These are phyloP conservation scores for Marisa cornuarietis DNA, from an alignment of 1,140 invertebrate species.

Conservation along the genomic window DNA sequence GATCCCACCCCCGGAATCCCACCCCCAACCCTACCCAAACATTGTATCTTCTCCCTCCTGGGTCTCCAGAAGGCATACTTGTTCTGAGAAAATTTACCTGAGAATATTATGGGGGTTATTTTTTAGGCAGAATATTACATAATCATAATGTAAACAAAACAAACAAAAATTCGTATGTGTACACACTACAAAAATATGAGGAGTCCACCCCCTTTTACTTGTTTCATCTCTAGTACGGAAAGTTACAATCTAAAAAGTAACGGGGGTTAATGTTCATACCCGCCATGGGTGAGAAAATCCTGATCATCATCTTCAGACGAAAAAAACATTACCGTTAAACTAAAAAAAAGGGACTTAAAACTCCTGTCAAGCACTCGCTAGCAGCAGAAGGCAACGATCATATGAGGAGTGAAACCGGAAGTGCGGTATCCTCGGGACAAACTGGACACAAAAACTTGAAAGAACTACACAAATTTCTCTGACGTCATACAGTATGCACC, in stretches of 20 bases:
- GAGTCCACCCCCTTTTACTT: slow-evolving; percentile 4
- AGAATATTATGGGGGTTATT: too few species aligned
- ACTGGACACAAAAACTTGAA: not conserved
- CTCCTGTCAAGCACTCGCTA: not conserved
- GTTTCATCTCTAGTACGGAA: not conserved
- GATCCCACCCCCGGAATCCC: too few species aligned
- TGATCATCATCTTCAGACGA: slow-evolving; percentile 57
- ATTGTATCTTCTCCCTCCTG: too few species aligned
- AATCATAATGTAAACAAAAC: too few species aligned
- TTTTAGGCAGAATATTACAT: too few species aligned
- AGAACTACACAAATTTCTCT: not conserved
- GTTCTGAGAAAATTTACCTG: too few species aligned
- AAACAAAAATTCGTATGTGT: too few species aligned
- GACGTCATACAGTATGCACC: not conserved
- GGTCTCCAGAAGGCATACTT: too few species aligned
- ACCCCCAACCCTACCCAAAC: too few species aligned
- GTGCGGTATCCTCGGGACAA: not conserved
- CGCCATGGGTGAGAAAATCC: slow-evolving; percentile 49
- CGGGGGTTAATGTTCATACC: slow-evolving; percentile 28
- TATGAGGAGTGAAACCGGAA: slow-evolving; percentile 26
- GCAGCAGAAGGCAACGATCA: slow-evolving; percentile 2
- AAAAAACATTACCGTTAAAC: slow-evolving; percentile 50
- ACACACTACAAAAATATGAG: too few species aligned
- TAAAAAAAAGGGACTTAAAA: not conserved
- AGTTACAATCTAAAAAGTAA: not conserved